phyloP scores from a whole-genome alignment of 2,888 invertebrate species.

The Rutpela maculata region DNA sequence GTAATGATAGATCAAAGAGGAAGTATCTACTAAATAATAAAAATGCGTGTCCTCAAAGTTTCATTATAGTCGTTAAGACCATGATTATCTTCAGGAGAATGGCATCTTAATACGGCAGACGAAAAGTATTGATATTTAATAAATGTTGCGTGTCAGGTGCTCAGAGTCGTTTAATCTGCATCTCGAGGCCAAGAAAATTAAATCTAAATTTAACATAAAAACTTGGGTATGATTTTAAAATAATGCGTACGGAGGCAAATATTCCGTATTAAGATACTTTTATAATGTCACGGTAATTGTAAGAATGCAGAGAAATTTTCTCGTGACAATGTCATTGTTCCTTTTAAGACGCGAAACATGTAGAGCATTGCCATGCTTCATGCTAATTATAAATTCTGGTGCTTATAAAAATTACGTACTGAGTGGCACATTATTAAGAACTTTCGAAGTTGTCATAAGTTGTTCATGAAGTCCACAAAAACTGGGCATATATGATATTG shows the following conservation, averaged over 20 bases:
- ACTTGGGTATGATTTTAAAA: slow-evolving; percentile 12
- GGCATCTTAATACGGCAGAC: background rate
- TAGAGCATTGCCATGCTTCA: slow-evolving; percentile 25
- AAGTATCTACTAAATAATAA: no score
- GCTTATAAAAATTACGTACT: background rate
- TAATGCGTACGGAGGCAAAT: slow-evolving; percentile 19
- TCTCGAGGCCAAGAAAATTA: slow-evolving; percentile 23
- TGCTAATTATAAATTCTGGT: slow-evolving; percentile 25
- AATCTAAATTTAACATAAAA: slow-evolving; percentile 2
- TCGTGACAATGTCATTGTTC: slow-evolving; percentile 19
- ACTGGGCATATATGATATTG: no score
- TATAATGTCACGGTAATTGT: slow-evolving; percentile 25
- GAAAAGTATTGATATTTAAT: slow-evolving; percentile 2
- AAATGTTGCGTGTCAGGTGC: background rate
- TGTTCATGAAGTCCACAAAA: no score
- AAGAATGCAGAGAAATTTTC: slow-evolving; percentile 19
- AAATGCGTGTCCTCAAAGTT: no score
- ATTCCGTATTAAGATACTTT: slow-evolving; percentile 14
- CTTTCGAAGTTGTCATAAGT: no score
- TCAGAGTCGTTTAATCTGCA: background rate
- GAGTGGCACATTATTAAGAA: background rate
- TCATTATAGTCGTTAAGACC: no score
- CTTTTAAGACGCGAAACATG: slow-evolving; percentile 20
- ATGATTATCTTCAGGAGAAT: background rate
- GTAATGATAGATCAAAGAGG: no score